Conservation (phyloP, 2,113 vertebrate genomes). For the Bagarius yarrelli region DNA sequence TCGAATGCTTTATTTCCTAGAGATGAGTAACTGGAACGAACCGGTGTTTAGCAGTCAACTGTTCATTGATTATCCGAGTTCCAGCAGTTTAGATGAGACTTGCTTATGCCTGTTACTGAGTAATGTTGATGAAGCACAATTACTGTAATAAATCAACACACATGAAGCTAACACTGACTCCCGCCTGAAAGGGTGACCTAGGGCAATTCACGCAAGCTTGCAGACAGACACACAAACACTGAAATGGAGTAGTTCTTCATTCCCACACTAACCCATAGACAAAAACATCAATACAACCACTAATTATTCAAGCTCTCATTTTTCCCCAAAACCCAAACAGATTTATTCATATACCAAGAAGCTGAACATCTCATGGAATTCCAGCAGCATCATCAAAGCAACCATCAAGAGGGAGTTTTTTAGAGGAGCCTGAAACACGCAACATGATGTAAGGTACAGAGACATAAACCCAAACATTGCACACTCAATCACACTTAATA, state of each 20-base stretch:
- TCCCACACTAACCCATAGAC: neutral
- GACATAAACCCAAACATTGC: conserved; percentile 29
- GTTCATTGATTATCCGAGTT: conserved; percentile 51
- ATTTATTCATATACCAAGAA: neutral
- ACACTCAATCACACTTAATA: conserved; percentile 33
- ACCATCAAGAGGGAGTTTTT: conserved; percentile 63
- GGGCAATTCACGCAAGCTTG: conserved; percentile 21
- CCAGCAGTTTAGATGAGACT: conserved; percentile 40
- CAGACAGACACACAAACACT: neutral
- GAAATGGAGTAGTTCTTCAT: no score
- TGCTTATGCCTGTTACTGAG: conserved; percentile 54
- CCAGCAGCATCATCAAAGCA: conserved; percentile 68
- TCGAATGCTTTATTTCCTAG: conserved; percentile 47
- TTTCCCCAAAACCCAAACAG: conserved; percentile 10
- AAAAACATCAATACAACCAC: neutral
- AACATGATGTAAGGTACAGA: conserved; percentile 23
- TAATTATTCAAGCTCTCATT: neutral
- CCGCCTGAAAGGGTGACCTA: conserved; percentile 49
- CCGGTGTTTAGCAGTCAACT: conserved; percentile 45
- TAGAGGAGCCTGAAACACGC: conserved; percentile 12
- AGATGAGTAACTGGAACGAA: conserved; percentile 37
- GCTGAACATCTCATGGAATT: conserved; percentile 33
- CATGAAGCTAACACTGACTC: conserved; percentile 44
- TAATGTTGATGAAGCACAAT: conserved; percentile 69
- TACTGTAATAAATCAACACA: conserved; percentile 67